A percentile compares a stretch with the other conserved stretches of the same genome.
These are phyloP conservation scores for Sesamia nonagrioides DNA, from an alignment of 1,140 invertebrate species.

Conservation along the genomic window DNA sequence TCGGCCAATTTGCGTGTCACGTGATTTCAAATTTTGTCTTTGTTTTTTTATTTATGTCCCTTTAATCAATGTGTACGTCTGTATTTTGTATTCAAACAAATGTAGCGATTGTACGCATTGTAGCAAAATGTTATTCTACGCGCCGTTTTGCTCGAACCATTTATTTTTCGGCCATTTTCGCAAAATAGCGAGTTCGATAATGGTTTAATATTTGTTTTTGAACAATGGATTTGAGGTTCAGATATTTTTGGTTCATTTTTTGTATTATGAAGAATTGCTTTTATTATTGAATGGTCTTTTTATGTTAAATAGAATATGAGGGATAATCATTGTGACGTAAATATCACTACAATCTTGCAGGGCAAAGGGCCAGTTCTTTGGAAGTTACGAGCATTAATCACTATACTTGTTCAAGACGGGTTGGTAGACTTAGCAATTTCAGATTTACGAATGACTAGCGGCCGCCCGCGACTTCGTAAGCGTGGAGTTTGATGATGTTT, in stretches of 20 bases:
- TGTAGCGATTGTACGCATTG: background rate
- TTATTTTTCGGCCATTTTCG: slow-evolving; percentile 9
- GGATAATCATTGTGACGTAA: too few species aligned
- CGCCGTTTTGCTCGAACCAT: background rate
- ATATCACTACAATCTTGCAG: too few species aligned
- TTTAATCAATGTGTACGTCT: slow-evolving; percentile 43
- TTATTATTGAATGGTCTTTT: too few species aligned
- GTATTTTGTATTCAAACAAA: slow-evolving; percentile 48
- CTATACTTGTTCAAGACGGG: too few species aligned
- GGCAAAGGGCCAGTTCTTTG: too few species aligned
- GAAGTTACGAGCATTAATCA: too few species aligned
- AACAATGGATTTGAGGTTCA: background rate
- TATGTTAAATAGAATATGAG: too few species aligned
- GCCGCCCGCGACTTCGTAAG: too few species aligned
- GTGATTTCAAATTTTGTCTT: slow-evolving; percentile 25
- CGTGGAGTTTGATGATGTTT: too few species aligned
- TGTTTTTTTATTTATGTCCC: slow-evolving; percentile 44
- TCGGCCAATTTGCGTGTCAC: slow-evolving; percentile 13
- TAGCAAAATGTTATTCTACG: slow-evolving; percentile 10
- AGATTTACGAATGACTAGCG: too few species aligned
- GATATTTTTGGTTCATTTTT: background rate
- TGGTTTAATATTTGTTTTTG: slow-evolving; percentile 18
- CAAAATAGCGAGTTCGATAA: slow-evolving; percentile 7
- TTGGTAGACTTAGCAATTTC: too few species aligned
- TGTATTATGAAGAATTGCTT: too few species aligned